A percentile compares a stretch with the other conserved stretches of the same genome.
phyloP scores from a whole-genome alignment of 2,888 invertebrate species.

The Heliconius aoede region DNA sequence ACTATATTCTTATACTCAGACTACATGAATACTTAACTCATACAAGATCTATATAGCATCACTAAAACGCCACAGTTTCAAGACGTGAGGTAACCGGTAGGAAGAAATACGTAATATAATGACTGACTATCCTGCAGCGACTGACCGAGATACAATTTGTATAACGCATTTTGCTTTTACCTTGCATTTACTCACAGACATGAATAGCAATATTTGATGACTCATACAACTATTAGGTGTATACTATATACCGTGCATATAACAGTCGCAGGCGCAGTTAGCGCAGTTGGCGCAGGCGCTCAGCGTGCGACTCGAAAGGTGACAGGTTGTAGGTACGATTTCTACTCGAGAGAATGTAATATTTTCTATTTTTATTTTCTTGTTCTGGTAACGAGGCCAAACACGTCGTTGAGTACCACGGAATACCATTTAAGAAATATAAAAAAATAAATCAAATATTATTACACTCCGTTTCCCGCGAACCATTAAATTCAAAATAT shows the following conservation, averaged over 20 bases:
- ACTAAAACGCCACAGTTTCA: background rate
- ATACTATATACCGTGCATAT: too few species aligned
- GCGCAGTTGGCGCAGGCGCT: too few species aligned
- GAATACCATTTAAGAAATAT: too few species aligned
- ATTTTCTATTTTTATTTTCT: background rate
- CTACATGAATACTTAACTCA: background rate
- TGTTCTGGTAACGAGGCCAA: background rate
- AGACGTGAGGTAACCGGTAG: constrained; percentile 38
- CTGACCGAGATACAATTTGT: constrained; percentile 43
- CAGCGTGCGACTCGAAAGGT: too few species aligned
- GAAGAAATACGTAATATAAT: constrained; percentile 36
- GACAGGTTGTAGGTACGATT: background rate
- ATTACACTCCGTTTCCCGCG: background rate
- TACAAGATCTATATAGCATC: background rate
- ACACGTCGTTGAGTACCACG: background rate
- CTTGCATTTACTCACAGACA: background rate
- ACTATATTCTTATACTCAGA: background rate
- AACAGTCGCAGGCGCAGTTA: too few species aligned
- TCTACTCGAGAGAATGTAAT: too few species aligned
- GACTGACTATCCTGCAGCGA: constrained; percentile 40
- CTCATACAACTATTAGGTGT: background rate
- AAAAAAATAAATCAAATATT: background rate
- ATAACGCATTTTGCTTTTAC: constrained; percentile 34
- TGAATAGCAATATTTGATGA: constrained; percentile 13
- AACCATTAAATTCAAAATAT: too few species aligned